Conservation (phyloP, 2,113 vertebrate species). For the Carollia perspicillata region DNA sequence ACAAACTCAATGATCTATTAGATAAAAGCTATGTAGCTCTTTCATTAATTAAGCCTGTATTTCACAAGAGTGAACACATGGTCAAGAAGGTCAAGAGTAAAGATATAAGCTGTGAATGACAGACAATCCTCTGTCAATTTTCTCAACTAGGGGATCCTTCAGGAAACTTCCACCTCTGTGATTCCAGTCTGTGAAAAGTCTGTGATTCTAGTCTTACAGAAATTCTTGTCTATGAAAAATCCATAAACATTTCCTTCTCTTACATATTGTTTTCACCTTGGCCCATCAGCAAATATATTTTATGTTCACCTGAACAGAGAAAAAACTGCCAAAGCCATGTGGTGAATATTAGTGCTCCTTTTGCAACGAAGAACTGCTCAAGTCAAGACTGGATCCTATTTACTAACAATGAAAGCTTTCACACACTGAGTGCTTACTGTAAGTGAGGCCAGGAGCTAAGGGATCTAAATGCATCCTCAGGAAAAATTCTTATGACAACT, state of each 20-base stretch:
- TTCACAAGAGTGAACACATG: neutral
- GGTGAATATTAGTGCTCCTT: neutral
- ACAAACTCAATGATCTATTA: neutral
- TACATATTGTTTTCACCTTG: neutral
- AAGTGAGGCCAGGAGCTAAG: neutral
- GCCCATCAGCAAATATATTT: neutral
- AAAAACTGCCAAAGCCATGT: neutral
- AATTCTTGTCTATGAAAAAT: neutral
- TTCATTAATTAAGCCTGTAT: neutral
- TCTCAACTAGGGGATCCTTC: neutral
- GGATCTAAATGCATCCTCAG: neutral
- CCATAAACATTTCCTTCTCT: neutral
- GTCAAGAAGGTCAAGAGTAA: neutral
- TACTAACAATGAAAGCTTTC: neutral
- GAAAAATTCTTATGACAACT: neutral
- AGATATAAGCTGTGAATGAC: neutral
- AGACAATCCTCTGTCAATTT: neutral
- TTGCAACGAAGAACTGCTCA: neutral
- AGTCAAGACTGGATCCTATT: neutral
- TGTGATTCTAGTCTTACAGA: neutral
- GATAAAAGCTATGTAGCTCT: neutral
- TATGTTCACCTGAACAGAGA: neutral
- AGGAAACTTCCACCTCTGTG: neutral
- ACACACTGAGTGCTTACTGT: neutral
- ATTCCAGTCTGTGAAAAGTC: neutral